Evolutionary conservation across 2,797 vertebrate genomes (phyloP).

Genomic region (Todus mexicanus): DNA sequence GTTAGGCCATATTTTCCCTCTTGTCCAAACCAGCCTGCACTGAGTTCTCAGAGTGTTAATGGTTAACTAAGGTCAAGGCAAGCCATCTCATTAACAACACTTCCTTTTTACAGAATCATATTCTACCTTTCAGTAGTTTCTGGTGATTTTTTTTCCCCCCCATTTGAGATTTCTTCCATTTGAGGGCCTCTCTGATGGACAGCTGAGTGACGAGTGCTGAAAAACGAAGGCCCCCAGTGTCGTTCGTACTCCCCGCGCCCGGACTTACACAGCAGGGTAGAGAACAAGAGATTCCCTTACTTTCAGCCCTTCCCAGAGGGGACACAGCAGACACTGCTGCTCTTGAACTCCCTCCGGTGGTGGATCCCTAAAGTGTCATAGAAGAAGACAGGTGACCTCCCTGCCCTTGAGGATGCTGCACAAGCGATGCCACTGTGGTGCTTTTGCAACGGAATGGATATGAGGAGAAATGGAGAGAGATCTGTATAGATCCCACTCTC

Average conservation of each 20-base stretch:
- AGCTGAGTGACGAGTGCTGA: not conserved
- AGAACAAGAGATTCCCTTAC: not conserved
- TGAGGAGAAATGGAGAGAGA: not conserved
- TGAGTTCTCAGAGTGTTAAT: not conserved
- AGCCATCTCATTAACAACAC: not conserved
- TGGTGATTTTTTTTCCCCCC: not conserved
- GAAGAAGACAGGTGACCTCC: not conserved
- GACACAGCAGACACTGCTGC: not conserved
- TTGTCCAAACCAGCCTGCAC: not conserved
- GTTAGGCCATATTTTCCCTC: not conserved
- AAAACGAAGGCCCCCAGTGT: not conserved
- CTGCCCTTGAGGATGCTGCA: fast-evolving
- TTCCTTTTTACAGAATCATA: not conserved
- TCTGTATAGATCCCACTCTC: not conserved
- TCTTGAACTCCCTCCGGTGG: constrained; percentile 63
- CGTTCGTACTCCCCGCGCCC: no score
- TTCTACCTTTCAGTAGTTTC: not conserved
- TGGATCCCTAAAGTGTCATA: not conserved
- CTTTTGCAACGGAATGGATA: not conserved
- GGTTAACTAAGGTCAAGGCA: not conserved
- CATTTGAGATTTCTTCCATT: not conserved
- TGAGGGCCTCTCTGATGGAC: not conserved
- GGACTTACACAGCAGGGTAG: fast-evolving
- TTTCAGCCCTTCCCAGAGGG: not conserved
- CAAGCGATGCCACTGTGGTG: not conserved